A percentile compares a stretch with the other conserved stretches of the same genome.
phyloP scores from a whole-genome alignment of 2,797 vertebrate species.

The Anas georgica region DNA sequence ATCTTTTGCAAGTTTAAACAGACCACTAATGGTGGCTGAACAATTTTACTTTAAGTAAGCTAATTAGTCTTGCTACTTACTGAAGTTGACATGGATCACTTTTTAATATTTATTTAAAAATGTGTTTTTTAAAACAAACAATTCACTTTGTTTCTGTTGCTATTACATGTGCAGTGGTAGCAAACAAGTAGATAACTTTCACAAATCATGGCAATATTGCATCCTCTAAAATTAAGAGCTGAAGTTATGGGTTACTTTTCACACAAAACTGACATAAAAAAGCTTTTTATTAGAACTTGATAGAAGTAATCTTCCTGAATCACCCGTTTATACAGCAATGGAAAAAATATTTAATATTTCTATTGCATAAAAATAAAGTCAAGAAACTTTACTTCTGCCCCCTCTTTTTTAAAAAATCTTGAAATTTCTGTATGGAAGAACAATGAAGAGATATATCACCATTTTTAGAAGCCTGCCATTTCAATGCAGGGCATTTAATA shows the following conservation, averaged over 20 bases:
- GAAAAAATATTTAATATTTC: background rate
- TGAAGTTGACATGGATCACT: constrained; percentile 12
- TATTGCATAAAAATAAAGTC: background rate
- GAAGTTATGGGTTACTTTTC: background rate
- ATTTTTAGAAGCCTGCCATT: background rate
- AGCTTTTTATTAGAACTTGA: background rate
- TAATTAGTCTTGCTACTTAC: background rate
- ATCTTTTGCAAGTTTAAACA: background rate
- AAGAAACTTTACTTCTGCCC: background rate
- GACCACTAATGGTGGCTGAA: background rate
- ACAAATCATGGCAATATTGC: background rate
- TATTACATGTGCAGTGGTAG: background rate
- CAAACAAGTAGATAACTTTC: background rate
- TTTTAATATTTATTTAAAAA: background rate
- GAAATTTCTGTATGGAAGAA: background rate
- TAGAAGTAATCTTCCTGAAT: background rate
- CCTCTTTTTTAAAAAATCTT: background rate
- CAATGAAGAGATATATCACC: rapidly evolving
- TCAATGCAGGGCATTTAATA: constrained; percentile 18
- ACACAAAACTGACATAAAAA: background rate
- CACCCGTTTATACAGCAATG: background rate
- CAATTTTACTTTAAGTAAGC: background rate
- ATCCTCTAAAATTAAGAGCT: background rate
- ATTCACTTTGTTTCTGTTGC: background rate
- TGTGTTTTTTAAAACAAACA: background rate